Evolutionary conservation across 2,113 vertebrate species (phyloP).

Genomic region (Bufo gargarizans): DNA sequence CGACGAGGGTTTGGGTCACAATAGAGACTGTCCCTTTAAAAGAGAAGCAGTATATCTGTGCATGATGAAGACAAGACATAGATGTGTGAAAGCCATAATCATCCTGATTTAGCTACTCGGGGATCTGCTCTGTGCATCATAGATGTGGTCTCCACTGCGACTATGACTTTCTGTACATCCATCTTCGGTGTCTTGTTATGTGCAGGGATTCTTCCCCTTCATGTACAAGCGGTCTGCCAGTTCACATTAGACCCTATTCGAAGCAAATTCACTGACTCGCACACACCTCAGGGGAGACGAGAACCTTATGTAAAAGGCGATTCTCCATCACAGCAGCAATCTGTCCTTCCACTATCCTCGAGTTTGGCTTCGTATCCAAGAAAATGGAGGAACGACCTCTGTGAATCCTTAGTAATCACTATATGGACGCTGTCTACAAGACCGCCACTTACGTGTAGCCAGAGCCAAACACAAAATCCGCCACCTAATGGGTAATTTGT

Average conservation of each 20-base stretch:
- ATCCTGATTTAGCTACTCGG: no score
- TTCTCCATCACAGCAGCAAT: slow-evolving; percentile 71
- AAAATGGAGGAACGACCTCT: not conserved
- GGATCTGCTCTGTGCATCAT: no score
- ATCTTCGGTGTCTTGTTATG: slow-evolving; percentile 5
- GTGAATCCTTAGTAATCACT: not conserved
- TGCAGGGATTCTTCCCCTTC: slow-evolving; percentile 22
- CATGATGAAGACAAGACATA: not conserved
- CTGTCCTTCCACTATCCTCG: slow-evolving; percentile 66
- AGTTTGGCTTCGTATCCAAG: not conserved
- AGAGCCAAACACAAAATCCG: no score
- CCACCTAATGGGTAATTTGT: no score
- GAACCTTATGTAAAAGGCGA: slow-evolving; percentile 72
- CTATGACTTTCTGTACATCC: not conserved
- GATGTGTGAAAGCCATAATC: no score
- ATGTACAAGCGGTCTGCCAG: slow-evolving; percentile 58
- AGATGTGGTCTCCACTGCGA: not conserved
- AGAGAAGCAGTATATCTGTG: not conserved
- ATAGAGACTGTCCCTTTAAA: not conserved
- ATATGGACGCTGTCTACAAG: no score
- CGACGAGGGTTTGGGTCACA: not conserved
- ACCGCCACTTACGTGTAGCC: no score
- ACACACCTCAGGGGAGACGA: slow-evolving; percentile 66
- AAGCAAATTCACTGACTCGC: slow-evolving; percentile 65
- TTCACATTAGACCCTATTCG: slow-evolving; percentile 63